These are phyloP conservation scores for Epicauta chinensis DNA, from an alignment of 1,140 invertebrate species.

Conservation along the genomic window DNA sequence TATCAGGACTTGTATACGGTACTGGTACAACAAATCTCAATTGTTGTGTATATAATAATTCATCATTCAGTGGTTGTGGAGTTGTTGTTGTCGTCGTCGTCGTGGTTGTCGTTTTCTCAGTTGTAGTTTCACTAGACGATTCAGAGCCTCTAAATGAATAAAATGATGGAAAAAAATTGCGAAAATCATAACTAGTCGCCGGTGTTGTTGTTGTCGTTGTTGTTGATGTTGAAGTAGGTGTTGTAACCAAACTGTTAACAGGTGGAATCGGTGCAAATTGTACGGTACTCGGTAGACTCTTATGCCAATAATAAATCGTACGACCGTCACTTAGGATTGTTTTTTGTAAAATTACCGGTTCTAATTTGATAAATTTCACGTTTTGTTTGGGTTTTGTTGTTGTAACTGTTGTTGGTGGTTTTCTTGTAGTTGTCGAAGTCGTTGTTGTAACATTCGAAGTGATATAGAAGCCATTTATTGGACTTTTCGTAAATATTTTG, in stretches of 20 bases:
- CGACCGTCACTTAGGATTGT: conserved; percentile 32
- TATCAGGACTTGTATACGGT: conserved; percentile 23
- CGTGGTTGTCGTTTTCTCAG: conserved; percentile 7
- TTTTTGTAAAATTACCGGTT: conserved; percentile 35
- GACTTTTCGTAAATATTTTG: not conserved
- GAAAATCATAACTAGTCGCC: conserved; percentile 16
- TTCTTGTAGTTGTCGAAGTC: conserved; percentile 1
- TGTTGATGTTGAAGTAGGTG: not conserved
- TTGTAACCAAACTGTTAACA: not conserved
- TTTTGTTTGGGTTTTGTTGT: conserved; percentile 6
- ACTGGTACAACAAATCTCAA: conserved; percentile 38
- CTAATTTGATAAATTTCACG: conserved; percentile 31
- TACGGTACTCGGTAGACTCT: conserved; percentile 26
- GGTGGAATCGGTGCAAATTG: not conserved
- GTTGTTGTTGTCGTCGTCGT: conserved; percentile 21
- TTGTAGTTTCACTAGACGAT: conserved; percentile 8
- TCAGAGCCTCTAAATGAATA: conserved; percentile 15
- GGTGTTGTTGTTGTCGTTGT: conserved; percentile 10
- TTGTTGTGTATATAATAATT: conserved; percentile 28
- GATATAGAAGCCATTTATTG: not conserved
- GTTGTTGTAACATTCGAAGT: conserved; percentile 2
- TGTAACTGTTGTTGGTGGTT: conserved; percentile 6
- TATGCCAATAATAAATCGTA: conserved; percentile 34
- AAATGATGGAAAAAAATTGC: conserved; percentile 24
- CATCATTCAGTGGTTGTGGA: conserved; percentile 8